phyloP scores from a whole-genome alignment of 2,113 vertebrate species.

The Pseudorasbora parva region DNA sequence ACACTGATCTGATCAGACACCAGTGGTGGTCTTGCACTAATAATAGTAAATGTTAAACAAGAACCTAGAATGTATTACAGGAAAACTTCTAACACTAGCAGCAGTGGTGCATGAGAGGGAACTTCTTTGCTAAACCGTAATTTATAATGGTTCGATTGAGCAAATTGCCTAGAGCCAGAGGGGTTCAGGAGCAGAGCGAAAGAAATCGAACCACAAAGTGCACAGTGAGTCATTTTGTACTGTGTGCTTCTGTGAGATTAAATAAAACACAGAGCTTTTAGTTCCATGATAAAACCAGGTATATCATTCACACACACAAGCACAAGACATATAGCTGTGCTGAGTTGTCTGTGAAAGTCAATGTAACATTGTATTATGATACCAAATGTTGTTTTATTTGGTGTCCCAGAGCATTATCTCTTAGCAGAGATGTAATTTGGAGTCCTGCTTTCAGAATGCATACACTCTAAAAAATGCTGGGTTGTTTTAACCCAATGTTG shows the following conservation, averaged over 20 bases:
- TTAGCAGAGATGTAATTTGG: background rate
- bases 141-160: conserved; percentile 20
- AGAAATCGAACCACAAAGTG: conserved; percentile 31
- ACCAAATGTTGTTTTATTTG: background rate
- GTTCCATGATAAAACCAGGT: background rate
- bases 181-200: background rate
- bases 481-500: no score
- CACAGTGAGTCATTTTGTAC: conserved; percentile 6
- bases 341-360: background rate
- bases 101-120: background rate
- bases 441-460: background rate
- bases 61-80: background rate
- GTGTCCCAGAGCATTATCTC: background rate
- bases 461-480: no score
- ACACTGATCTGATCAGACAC: background rate
- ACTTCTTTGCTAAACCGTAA: background rate
- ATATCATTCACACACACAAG: conserved; percentile 4
- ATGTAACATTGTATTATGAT: background rate
- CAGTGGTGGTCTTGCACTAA: background rate
- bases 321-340: conserved; percentile 8
- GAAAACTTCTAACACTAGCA: background rate
- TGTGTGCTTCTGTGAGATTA: conserved; percentile 13
- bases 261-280: conserved; percentile 23
- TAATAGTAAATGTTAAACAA: background rate
- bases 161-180: background rate